Evolutionary conservation across 2,888 invertebrate genomes (phyloP).

Genomic region (Eremobia ochroleuca): DNA sequence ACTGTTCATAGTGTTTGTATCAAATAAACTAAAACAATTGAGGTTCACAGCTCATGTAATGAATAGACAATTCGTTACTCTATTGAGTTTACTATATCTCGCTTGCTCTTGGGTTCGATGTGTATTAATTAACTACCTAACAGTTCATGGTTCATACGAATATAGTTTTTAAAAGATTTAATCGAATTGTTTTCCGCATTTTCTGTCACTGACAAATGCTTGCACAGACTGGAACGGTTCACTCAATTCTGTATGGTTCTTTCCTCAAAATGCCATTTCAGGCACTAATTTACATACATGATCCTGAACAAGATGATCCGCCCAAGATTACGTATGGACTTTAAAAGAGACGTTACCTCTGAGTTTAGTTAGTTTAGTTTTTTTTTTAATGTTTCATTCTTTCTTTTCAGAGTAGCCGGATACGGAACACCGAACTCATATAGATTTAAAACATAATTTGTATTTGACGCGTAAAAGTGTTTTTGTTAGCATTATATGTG

Average conservation of each 20-base stretch:
- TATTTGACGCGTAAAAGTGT: too few relatives aligned
- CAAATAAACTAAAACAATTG: constrained; percentile 54
- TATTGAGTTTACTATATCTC: constrained; percentile 11
- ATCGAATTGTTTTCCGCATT: not conserved
- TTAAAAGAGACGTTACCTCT: not conserved
- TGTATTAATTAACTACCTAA: not conserved
- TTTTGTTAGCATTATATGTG: too few relatives aligned
- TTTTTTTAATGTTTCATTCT: not conserved
- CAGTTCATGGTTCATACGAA: not conserved
- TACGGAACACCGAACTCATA: too few relatives aligned
- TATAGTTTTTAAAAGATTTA: not conserved
- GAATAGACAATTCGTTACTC: constrained; percentile 29
- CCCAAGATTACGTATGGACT: not conserved
- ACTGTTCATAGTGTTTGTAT: constrained; percentile 33
- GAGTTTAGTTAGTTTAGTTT: too few relatives aligned
- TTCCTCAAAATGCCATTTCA: not conserved
- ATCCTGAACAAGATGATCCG: too few relatives aligned
- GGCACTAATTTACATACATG: not conserved
- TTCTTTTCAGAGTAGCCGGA: too few relatives aligned
- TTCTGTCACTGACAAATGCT: not conserved
- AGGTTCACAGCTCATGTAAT: constrained; percentile 20
- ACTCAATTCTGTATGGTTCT: not conserved
- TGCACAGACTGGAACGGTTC: not conserved
- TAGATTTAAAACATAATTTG: too few relatives aligned
- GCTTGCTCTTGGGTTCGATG: not conserved